Evolutionary conservation across 2,113 vertebrate genomes (phyloP), one percentile per base, ranked within the genome.

Genomic region (Ornithorhynchus anatinus): DNA sequence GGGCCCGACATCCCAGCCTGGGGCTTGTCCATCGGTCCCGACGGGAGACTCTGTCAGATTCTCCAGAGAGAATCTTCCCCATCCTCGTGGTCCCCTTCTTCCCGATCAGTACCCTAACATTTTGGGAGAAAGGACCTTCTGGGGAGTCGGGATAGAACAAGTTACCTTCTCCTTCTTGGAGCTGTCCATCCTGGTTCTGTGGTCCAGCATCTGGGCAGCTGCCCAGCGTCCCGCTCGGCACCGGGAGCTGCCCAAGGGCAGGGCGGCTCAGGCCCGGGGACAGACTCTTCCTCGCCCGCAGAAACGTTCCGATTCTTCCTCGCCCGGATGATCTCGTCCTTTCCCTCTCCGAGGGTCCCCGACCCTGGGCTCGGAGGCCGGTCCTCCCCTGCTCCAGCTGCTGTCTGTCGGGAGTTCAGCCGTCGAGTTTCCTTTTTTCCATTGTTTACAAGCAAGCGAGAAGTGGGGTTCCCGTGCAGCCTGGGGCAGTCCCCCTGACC

Each of bases 81-180:
- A 6, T 39, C 37, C 16, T 22, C 33, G 52, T 53, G 22, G 7
- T 22, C 2, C 25, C n/a, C 15, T 16, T 9, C 17, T n/a, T 40
- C 53, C 67, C 10, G 12, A 51, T 31, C n/a, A 31, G 45, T 16
- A 19, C 53, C 27, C 8, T 8, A 38, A 27, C 25, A 1, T 6
- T 1, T 6, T 2, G 54, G 53, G 29, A 32, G 22, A 22, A 4
- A 8, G 14, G n/a, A 5, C 13, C 39, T 59, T 44, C 29, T 42
- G 35, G 22, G 44, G 43, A 69, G 39, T 25, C 32, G 10, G 3
- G 19, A 16, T 0, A 13, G n/a, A n/a, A n/a, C 20, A 35, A 40
- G 7, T 35, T 89, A 92, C 93, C 93, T 92, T 92, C 75, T 92
- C 91, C 84, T 88, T 93, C 86, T 89, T 89, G 89, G 88, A 16